Evolutionary conservation across 30 jellyfish, hydroid and myxozoan species (phyloP).

Genomic region (Catostylus mosaicus): DNA sequence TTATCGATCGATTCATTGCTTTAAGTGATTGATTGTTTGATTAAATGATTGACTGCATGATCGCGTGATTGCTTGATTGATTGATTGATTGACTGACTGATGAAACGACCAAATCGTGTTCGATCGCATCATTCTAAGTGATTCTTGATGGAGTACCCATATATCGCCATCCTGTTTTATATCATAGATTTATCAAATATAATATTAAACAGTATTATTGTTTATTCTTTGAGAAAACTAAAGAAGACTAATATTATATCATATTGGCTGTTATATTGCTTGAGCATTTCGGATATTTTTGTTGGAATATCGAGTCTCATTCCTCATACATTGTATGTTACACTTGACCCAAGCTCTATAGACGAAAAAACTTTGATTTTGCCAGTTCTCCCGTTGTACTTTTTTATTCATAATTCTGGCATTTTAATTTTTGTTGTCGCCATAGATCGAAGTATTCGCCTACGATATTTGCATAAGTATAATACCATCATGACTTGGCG

Average conservation of each 20-base stretch:
- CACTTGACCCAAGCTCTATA: too few relatives aligned
- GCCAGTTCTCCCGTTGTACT: too few relatives aligned
- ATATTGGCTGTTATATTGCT: constrained; percentile 2
- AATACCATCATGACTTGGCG: background rate
- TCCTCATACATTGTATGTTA: too few relatives aligned
- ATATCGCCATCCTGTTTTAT: too few relatives aligned
- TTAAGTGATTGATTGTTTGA: background rate
- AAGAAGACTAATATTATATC: background rate
- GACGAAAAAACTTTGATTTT: too few relatives aligned
- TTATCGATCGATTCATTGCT: too few relatives aligned
- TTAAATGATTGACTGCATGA: background rate
- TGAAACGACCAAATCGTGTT: background rate
- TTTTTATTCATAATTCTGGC: too few relatives aligned
- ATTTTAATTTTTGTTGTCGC: background rate
- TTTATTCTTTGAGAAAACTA: constrained; percentile 13
- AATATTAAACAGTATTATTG: constrained; percentile 1
- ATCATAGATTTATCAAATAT: constrained; percentile 3
- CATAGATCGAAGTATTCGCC: constrained; percentile 3
- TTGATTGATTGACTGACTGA: background rate
- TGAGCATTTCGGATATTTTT: constrained; percentile 25
- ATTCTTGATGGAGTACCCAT: too few relatives aligned
- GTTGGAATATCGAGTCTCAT: constrained; percentile 2
- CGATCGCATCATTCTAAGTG: too few relatives aligned
- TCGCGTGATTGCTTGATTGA: background rate
- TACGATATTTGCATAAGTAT: background rate